Base-by-base conservation (phyloP, 2,797 vertebrate species). In the Sciaenops ocellatus region DNA sequence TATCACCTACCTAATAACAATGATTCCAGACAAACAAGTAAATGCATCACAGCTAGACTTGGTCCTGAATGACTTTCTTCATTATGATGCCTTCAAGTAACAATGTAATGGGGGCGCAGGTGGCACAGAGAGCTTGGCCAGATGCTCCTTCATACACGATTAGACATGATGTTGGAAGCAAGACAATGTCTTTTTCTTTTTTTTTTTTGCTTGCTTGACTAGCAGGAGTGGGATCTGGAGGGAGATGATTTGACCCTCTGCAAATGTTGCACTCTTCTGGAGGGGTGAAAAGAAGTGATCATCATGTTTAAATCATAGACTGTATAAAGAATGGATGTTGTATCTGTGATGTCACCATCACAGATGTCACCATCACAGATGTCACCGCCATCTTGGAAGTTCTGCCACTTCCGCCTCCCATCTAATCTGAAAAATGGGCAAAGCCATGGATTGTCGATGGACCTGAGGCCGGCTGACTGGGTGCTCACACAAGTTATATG, bases 141-240 rank as follows among this genome's bases (percentile, higher is more conserved):
- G 63, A 77, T 82, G 80, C 38, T 68, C 42, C 56, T 61, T 71
- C 67, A 76, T 51, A 71, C 48, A 56, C 62, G 54, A 65, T 73
- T 48, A 73, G 28, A 30, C 34, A 10, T 54, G 54, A 78, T 30
- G 61, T 52, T 48, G 26, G 24, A 71, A 41, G 54, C 52, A 64
- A 64, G 30, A 59, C 42, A 6, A 42, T 11, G 24, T 65, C 30
- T 50, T 50, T n/a, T 13, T 26, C 16, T 20, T 55, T 3, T 7
- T 50, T 7, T 30, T 30, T 1, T 13, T 15, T 44, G 42, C 0
- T 44, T 44, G 22, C 38, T 62, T 52, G 13, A 47, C 38, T 44
- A n/a, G 16, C 4, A 6, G 38, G 8, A 26, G 18, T 13, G 26
- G 12, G 17, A 52, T 10, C 13, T 28, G 12, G 9, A 16, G 5